Base-by-base conservation (phyloP, 2,888 invertebrate species). In the Arenicola marina region DNA sequence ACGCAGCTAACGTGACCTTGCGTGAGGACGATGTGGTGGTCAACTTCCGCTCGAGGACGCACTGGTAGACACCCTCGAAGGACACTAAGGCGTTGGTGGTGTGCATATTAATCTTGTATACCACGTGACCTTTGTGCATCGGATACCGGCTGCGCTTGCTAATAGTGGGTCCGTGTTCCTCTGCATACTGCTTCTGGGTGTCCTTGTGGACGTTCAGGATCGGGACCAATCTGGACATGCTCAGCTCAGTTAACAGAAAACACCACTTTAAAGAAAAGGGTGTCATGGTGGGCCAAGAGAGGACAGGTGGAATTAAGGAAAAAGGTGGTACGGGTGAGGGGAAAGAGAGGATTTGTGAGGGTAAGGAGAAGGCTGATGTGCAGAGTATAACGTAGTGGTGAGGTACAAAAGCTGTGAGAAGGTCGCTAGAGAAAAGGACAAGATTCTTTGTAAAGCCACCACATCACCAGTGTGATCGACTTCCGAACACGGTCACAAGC, bases 281-380 rank as follows among this genome's bases (percentile, higher is more conserved):
- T n/a, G n/a, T n/a, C n/a, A n/a, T n/a, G n/a, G n/a, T n/a, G n/a
- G n/a, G n/a, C n/a, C n/a, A n/a, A n/a, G n/a, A n/a, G n/a, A n/a
- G n/a, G n/a, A n/a, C n/a, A n/a, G n/a, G 38, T 18, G 38, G 11
- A 15, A 34, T 59, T 56, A 2, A 59, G 63, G 31, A 48, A 53
- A 33, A 59, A 59, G 29, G 59, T 59, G 51, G 51, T 55, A 28
- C 55, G 56, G 18, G 59, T 48, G 1, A 33, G 46, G 33, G 28
- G 32, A 7, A 15, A 24, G 15, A 31, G 7, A 29, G 29, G 29
- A 29, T 29, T 53, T 7, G 7, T 32, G 53, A 53, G 15, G 29
- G 32, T 32, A 7, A 32, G 28, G 31, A 31, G 18, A n/a, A 51
- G 24, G 44, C 59, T 59, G 59, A 59, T 59, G 28, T 59, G 59